Base-by-base conservation (phyloP, 30 jellyfish, hydroid and myxozoan species). In the Nemopilema nomurai region DNA sequence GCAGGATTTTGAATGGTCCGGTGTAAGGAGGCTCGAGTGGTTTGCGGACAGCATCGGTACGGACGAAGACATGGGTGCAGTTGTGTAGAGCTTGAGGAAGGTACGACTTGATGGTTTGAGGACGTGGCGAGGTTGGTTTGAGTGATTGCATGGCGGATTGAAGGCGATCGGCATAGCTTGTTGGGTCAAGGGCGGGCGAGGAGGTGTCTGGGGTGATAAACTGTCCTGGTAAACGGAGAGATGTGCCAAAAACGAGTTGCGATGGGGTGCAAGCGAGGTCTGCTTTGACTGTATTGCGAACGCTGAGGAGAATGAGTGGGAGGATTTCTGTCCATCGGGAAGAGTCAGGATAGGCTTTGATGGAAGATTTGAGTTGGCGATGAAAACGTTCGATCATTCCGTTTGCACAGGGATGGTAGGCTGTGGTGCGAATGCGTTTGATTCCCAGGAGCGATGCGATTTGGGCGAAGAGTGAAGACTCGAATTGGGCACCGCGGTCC, bases 11-110 rank as follows among this genome's bases (percentile, higher is more conserved):
- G 29, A 71, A 73, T 4, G 94, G 94, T 13, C 94, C 89, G 51
- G 81, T 69, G 51, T 85, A 75, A 9, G 89, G 94, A 1, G 89
- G 74, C 74, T 85, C 81, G 0, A 85, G 83, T 18, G 94, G 94
- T 28, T 49, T 74, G n/a, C 83, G 83, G 0, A 75, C 94, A 62
- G 81, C 83, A 74, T 75, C 94, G 26, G 66, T 24, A 26, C 94
- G 89, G 29, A 85, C 67, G 67, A 20, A 85, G 0, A 85, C 94
- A 65, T 63, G 89, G 19, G 89, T 62, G 71, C 83, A 74, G 32
- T 78, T 30, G 9, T 57, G 41, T 0, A 85, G 79, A 33, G 30
- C 71, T 32, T 49, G 21, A 0, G 85, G 77, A 21, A 74, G 18
- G 20, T 64, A 30, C 70, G 79, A 21, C 7, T 4, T 22, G 76